phyloP scores from a whole-genome alignment of 2,797 vertebrate species.

The Pogonophryne albipinna region DNA sequence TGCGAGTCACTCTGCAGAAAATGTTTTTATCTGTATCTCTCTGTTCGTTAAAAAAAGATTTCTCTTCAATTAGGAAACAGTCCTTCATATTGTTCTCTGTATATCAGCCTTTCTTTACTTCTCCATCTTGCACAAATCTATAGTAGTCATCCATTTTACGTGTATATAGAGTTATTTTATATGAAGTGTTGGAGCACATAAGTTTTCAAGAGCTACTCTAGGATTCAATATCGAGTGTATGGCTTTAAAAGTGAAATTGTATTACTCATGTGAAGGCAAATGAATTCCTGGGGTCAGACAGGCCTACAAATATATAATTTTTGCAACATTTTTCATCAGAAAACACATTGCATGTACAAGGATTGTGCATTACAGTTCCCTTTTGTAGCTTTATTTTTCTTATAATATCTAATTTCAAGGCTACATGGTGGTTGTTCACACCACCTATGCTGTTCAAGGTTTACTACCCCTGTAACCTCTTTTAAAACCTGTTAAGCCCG shows the following conservation, averaged over 20 bases:
- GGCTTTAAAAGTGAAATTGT: conserved; percentile 33
- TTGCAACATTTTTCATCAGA: background rate
- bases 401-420: background rate
- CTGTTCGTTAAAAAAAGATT: conserved; percentile 8
- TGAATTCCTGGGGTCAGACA: background rate
- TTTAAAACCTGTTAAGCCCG: conserved; percentile 16
- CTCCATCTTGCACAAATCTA: conserved; percentile 56
- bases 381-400: background rate
- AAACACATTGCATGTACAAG: background rate
- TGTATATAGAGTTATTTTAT: conserved; percentile 55
- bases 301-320: conserved; percentile 10
- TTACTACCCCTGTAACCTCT: conserved; percentile 34
- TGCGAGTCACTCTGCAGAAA: conserved; percentile 15
- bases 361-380: background rate
- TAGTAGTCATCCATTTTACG: conserved; percentile 62
- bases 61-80: conserved; percentile 44
- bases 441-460: conserved; percentile 11
- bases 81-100: background rate
- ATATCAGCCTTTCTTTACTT: conserved; percentile 4
- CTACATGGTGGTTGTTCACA: background rate
- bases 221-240: conserved; percentile 39
- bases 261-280: conserved; percentile 3
- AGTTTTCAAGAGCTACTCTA: conserved; percentile 31
- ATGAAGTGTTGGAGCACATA: conserved; percentile 28
- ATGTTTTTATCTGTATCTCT: conserved; percentile 26